Evolutionary conservation across 2,113 vertebrate genomes (phyloP).

Genomic region (Tragulus kanchil): DNA sequence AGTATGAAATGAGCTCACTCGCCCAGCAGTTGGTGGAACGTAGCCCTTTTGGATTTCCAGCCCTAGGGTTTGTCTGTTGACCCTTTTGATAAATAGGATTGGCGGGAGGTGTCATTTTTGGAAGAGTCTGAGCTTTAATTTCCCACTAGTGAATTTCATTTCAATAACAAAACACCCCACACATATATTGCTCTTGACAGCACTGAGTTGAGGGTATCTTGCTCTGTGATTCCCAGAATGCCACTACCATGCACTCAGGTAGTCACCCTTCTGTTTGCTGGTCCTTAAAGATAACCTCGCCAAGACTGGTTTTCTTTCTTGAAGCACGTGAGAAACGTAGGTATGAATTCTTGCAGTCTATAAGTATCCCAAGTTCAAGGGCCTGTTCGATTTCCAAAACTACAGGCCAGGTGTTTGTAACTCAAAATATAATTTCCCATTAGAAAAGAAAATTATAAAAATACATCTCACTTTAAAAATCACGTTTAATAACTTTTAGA

Average conservation of each 20-base stretch:
- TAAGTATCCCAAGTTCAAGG: neutral
- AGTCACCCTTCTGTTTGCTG: neutral
- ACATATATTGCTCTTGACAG: neutral
- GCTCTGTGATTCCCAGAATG: neutral
- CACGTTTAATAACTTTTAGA: neutral
- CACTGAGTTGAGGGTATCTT: neutral
- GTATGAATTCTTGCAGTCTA: neutral
- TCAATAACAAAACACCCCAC: neutral
- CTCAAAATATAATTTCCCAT: conserved; percentile 17
- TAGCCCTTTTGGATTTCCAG: neutral
- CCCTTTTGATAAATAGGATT: neutral
- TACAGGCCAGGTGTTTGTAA: neutral
- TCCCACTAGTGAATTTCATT: neutral
- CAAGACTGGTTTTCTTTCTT: neutral
- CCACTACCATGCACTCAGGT: accelerated
- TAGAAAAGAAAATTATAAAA: conserved; percentile 12
- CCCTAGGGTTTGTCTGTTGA: neutral
- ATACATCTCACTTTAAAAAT: neutral
- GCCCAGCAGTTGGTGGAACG: neutral
- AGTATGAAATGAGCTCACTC: neutral
- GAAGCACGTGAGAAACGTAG: neutral
- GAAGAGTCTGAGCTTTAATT: neutral
- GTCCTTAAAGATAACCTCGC: neutral
- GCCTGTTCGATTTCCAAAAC: conserved; percentile 1
- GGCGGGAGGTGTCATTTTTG: neutral